phyloP scores from a whole-genome alignment of 2,113 vertebrate genomes.

The Sus scrofa region DNA sequence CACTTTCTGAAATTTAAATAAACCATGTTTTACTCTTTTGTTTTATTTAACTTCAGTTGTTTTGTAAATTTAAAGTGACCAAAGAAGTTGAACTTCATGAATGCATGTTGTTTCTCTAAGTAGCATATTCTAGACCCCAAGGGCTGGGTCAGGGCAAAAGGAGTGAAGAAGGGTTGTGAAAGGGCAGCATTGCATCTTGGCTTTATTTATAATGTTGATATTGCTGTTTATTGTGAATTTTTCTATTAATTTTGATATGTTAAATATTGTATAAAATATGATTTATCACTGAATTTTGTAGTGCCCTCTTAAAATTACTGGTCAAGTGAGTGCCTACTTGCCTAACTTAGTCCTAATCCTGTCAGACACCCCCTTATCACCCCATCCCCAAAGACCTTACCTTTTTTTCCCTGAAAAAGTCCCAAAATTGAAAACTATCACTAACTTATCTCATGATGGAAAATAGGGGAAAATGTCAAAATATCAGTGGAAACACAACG shows the following conservation, averaged over 20 bases:
- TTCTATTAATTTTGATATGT: background rate
- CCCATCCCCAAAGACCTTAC: background rate
- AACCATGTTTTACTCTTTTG: background rate
- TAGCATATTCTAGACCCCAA: background rate
- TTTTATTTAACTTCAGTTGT: background rate
- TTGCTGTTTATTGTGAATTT: background rate
- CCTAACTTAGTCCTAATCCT: background rate
- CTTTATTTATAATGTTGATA: background rate
- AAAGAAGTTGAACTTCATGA: background rate
- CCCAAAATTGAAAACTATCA: background rate
- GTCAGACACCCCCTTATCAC: background rate
- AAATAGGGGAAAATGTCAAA: background rate
- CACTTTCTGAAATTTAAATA: background rate
- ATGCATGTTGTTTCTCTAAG: background rate
- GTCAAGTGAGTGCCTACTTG: background rate
- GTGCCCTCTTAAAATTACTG: background rate
- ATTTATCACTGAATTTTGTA: background rate
- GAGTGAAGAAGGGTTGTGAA: background rate
- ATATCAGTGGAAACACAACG: background rate
- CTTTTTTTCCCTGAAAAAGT: slow-evolving; percentile 21
- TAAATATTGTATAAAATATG: background rate
- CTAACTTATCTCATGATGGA: background rate
- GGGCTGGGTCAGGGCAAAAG: background rate
- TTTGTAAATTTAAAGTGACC: background rate
- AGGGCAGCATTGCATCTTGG: too few relatives aligned